phyloP scores from a whole-genome alignment of 2,113 vertebrate species.

The Thymallus thymallus region DNA sequence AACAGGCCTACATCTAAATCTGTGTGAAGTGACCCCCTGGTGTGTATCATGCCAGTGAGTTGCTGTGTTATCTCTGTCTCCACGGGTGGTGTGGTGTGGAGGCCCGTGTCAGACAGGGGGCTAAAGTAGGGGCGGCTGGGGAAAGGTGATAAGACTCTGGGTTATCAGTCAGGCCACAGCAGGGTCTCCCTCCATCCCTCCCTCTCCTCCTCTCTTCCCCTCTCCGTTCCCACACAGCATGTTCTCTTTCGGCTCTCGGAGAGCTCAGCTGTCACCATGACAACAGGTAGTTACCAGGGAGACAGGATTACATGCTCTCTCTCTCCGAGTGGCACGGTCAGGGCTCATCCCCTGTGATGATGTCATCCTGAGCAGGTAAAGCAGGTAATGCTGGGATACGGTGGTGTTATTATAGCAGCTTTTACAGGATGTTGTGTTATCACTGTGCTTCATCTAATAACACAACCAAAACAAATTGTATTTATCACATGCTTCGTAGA shows the following conservation, averaged over 20 bases:
- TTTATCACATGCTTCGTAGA: too few relatives aligned
- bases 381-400: slow-evolving; percentile 9
- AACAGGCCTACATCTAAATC: slow-evolving; percentile 44
- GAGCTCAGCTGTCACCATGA: slow-evolving; percentile 38
- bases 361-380: slow-evolving; percentile 31
- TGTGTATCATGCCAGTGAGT: slow-evolving; percentile 30
- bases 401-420: not conserved
- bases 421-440: not conserved
- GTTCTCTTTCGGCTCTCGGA: not conserved
- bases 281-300: slow-evolving; percentile 56
- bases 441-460: too few relatives aligned
- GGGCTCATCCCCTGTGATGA: slow-evolving; percentile 31
- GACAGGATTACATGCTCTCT: slow-evolving; percentile 59
- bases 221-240: not conserved
- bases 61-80: slow-evolving; percentile 49
- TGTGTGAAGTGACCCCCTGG: slow-evolving; percentile 50
- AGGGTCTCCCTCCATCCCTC: not conserved
- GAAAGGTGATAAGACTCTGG: slow-evolving; percentile 55
- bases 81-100: slow-evolving; percentile 33
- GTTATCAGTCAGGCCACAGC: too few relatives aligned
- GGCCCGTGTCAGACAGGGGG: slow-evolving; percentile 45
- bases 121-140: slow-evolving; percentile 53
- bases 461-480: not conserved
- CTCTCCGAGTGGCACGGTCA: slow-evolving; percentile 27
- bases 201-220: too few relatives aligned